phyloP scores from a whole-genome alignment of 2,888 invertebrate species.

The Spicauda simplicius region DNA sequence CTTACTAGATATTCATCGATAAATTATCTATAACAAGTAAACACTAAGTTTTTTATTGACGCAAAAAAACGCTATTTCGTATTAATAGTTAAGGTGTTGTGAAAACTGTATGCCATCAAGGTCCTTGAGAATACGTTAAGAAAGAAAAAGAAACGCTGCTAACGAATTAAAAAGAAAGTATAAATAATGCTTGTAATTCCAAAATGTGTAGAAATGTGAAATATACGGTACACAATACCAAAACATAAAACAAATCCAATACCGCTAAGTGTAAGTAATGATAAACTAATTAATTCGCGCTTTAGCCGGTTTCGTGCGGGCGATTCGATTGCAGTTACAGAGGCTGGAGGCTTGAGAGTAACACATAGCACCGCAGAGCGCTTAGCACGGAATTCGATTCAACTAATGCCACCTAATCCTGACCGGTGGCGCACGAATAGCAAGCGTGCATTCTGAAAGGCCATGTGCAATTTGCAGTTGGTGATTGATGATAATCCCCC shows the following conservation, averaged over 20 bases:
- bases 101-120: too few relatives aligned
- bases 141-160: too few relatives aligned
- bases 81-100: too few relatives aligned
- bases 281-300: constrained; percentile 24
- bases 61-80: too few relatives aligned
- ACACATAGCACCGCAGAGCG: constrained; percentile 76
- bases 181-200: not conserved
- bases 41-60: too few relatives aligned
- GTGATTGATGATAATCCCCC: constrained; percentile 81
- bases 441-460: constrained; percentile 72
- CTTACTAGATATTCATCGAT: too few relatives aligned
- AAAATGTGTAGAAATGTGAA: too few relatives aligned
- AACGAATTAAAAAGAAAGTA: not conserved
- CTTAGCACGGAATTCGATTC: constrained; percentile 82
- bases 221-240: not conserved
- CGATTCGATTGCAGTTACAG: constrained; percentile 55
- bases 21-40: too few relatives aligned
- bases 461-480: constrained; percentile 75
- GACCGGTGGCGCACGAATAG: constrained; percentile 72
- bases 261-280: constrained; percentile 8
- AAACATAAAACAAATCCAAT: not conserved
- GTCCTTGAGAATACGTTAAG: too few relatives aligned
- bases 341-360: constrained; percentile 54
- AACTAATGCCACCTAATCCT: constrained; percentile 81
- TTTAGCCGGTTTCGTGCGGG: constrained; percentile 35